Evolutionary conservation across 2,797 vertebrate species (phyloP).

Genomic region (Sorex maritimensis): DNA sequence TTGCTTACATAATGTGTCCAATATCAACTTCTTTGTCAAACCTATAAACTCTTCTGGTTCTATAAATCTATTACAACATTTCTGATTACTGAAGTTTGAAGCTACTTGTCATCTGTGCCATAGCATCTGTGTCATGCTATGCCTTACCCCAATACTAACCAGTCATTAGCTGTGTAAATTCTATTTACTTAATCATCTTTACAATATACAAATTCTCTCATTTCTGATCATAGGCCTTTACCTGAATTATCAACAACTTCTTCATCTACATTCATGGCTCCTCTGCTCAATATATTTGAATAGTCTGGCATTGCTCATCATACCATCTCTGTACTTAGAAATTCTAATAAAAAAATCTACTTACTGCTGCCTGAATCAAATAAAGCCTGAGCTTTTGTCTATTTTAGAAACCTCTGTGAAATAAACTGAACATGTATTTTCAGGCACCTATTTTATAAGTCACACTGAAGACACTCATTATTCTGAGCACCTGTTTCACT

Average conservation of each 20-base stretch:
- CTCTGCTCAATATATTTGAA: background rate
- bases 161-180: slow-evolving; percentile 28
- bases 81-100: slow-evolving; percentile 21
- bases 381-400: background rate
- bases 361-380: slow-evolving; percentile 9
- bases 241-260: slow-evolving; percentile 4
- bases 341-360: background rate
- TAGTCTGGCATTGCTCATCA: slow-evolving; percentile 8
- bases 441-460: background rate
- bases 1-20: background rate
- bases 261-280: background rate
- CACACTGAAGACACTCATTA: background rate
- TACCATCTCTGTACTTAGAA: background rate
- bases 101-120: background rate
- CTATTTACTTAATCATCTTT: background rate
- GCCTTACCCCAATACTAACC: slow-evolving; percentile 7
- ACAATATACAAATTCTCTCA: background rate
- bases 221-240: slow-evolving; percentile 3
- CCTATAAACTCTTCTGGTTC: background rate
- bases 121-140: no score
- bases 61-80: background rate
- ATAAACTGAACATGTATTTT: slow-evolving; percentile 43
- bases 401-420: slow-evolving; percentile 48
- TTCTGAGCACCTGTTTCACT: background rate
- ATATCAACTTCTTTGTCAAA: slow-evolving; percentile 42